phyloP scores from a whole-genome alignment of 2,888 invertebrate genomes.

The Nysson spinosus region DNA sequence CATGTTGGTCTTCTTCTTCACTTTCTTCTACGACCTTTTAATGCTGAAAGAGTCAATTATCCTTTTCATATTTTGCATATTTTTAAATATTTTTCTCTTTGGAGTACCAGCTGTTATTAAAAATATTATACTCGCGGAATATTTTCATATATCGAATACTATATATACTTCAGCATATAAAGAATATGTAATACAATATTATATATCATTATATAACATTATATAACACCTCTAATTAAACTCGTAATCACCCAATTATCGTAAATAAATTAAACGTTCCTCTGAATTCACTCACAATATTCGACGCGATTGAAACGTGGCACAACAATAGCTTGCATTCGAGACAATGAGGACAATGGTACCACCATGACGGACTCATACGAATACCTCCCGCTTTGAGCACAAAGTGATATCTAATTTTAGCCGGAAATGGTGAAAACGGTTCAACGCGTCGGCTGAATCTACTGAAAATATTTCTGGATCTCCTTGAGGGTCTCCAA shows the following conservation, averaged over 20 bases:
- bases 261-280: no score
- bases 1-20: background rate
- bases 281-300: no score
- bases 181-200: no score
- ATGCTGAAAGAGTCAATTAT: constrained; percentile 50
- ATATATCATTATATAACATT: no score
- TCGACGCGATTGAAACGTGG: no score
- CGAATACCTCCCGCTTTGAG: constrained; percentile 22
- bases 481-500: background rate
- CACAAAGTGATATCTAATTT: constrained; percentile 25
- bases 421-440: constrained; percentile 1
- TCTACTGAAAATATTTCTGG: no score
- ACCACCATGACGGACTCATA: background rate
- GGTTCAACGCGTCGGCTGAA: constrained; percentile 1
- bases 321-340: constrained; percentile 10
- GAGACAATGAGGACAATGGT: constrained; percentile 38
- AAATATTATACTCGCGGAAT: no score
- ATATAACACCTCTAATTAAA: no score
- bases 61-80: background rate
- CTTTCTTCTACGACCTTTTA: background rate
- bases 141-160: no score
- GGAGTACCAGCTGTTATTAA: constrained; percentile 30
- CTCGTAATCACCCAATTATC: no score
- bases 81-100: background rate
- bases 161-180: no score